These are phyloP conservation scores for Ochropacha duplaris DNA, from an alignment of 2,888 invertebrate species.

Conservation along the genomic window DNA sequence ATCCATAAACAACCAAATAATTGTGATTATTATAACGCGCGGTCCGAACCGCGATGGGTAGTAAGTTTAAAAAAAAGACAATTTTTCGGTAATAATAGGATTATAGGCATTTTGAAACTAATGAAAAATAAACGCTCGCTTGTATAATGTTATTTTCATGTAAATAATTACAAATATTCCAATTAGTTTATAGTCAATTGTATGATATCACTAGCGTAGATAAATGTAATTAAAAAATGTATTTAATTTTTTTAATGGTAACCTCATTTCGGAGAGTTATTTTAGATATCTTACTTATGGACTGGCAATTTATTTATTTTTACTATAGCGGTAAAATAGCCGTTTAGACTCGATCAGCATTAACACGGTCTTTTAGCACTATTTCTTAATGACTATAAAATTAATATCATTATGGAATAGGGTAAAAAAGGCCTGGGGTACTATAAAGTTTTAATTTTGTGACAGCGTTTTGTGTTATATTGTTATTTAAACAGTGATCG, in stretches of 20 bases:
- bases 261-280: slow-evolving; percentile 36
- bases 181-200: slow-evolving; percentile 74
- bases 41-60: slow-evolving; percentile 22
- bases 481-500: background rate
- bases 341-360: background rate
- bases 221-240: slow-evolving; percentile 54
- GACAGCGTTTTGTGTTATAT: background rate
- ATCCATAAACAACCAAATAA: slow-evolving; percentile 42
- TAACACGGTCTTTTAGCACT: slow-evolving; percentile 7
- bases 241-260: slow-evolving; percentile 58
- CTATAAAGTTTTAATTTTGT: background rate
- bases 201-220: slow-evolving; percentile 72
- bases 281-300: slow-evolving; percentile 20
- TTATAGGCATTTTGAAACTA: slow-evolving; percentile 6
- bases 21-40: slow-evolving; percentile 36
- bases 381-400: background rate
- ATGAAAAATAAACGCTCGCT: slow-evolving; percentile 40
- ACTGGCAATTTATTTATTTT: slow-evolving; percentile 35
- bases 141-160: slow-evolving; percentile 64
- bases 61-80: slow-evolving; percentile 30
- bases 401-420: background rate
- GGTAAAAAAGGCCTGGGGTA: background rate
- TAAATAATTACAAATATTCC: slow-evolving; percentile 76
- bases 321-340: background rate
- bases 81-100: slow-evolving; percentile 23